These are phyloP conservation scores for Megalonaias nervosa DNA, from an alignment of 1,140 invertebrate species.

Conservation along the genomic window DNA sequence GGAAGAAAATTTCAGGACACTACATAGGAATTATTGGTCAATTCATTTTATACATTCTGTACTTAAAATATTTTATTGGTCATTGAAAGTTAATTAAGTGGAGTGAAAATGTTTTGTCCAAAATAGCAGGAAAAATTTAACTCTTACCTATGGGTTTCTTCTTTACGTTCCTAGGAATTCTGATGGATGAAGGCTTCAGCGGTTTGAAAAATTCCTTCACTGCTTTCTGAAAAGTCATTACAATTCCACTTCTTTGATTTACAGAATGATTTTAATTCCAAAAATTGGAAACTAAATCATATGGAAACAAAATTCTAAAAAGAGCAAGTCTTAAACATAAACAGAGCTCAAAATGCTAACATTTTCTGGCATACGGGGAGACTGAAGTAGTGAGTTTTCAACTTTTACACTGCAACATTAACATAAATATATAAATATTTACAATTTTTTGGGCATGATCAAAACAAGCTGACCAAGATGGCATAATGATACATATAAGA, in stretches of 20 bases:
- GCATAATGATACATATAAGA: too few species aligned
- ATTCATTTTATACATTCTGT: neutral
- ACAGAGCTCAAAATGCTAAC: too few species aligned
- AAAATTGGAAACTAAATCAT: too few species aligned
- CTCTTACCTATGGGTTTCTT: slow-evolving; percentile 58
- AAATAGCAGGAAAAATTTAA: neutral
- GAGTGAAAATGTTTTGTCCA: neutral
- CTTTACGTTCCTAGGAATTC: slow-evolving; percentile 79
- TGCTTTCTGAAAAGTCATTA: slow-evolving; percentile 77
- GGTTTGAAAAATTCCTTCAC: slow-evolving; percentile 90
- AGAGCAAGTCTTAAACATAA: too few species aligned
- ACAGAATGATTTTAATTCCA: too few species aligned
- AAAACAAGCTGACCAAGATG: too few species aligned
- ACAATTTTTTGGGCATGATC: too few species aligned
- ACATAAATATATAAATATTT: too few species aligned
- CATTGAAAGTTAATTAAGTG: neutral
- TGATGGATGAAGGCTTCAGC: slow-evolving; percentile 83
- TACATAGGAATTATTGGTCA: neutral
- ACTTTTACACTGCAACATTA: too few species aligned
- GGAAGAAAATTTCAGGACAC: neutral
- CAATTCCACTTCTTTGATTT: neutral
- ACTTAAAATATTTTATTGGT: slow-evolving; percentile 1
- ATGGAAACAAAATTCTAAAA: too few species aligned
- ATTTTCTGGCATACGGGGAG: too few species aligned
- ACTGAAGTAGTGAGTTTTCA: too few species aligned